Evolutionary conservation across 2,797 vertebrate species (phyloP), one percentile per base, ranked within the genome.

Genomic region (Platyrinchus mystaceus): DNA sequence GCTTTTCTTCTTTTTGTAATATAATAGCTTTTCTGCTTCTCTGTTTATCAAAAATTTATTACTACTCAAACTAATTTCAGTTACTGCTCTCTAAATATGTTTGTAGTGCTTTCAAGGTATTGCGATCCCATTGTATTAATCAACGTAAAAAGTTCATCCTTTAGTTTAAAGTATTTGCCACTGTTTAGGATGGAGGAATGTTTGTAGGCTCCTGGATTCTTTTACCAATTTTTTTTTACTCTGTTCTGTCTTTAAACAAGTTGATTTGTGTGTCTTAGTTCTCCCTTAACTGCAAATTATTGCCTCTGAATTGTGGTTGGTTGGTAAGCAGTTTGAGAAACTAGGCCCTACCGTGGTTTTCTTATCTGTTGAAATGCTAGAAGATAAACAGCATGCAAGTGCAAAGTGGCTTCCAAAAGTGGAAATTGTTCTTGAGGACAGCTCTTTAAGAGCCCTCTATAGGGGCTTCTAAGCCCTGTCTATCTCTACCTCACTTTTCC

Each of bases 311-410:
- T 18, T 43, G 18, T 49, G 32, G 41, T 10, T 30, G 20, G 1
- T 75, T 60, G 73, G 52, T 52, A 37, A 1, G 9, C 14, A 18
- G 41, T 55, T 44, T 39, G 53, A 64, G 81, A 76, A 71, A 55
- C 53, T 30, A 46, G 69, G 21, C 21, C 26, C 1, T 0, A 15
- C 8, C 1, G 0, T 30, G 30, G 16, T 58, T 64, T 36, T 64
- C 28, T 70, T 44, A 37, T 44, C 27, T 22, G 15, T 30, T 71
- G 80, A 84, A 63, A 68, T 27, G 39, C 15, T 71, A 30, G 24
- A 66, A 62, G 43, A 30, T 71, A 43, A 76, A 30, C 14, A 46
- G 36, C 41, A n/a, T 21, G 10, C n/a, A 59, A 28, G 44, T 34
- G 22, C 9, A 17, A 68, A 58, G 34, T 39, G n/a, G 7, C 41